These are phyloP conservation scores for Apamea crenata DNA, from an alignment of 2,888 invertebrate species.

Conservation along the genomic window DNA sequence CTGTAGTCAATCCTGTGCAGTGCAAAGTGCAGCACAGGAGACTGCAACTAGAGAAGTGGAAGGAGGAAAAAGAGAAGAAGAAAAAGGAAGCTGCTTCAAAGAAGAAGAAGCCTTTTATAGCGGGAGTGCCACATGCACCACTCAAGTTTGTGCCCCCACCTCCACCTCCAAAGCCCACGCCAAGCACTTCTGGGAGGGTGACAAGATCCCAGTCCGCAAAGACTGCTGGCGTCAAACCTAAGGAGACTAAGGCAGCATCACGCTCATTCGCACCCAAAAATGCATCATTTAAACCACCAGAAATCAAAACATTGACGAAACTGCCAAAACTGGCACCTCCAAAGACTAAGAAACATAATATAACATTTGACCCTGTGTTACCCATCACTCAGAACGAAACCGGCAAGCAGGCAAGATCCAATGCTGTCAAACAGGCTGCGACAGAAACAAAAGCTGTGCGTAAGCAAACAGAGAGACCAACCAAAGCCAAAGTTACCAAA, in stretches of 20 bases:
- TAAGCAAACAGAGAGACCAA: conserved; percentile 53
- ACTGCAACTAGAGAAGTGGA: conserved; percentile 85
- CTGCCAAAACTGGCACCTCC: conserved; percentile 70
- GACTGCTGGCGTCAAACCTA: conserved; percentile 43
- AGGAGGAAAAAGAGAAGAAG: conserved; percentile 83
- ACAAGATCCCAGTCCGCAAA: conserved; percentile 81
- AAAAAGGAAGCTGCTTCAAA: conserved; percentile 77
- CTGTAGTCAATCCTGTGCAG: conserved; percentile 63
- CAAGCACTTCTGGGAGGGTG: conserved; percentile 81
- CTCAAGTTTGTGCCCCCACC: conserved; percentile 80
- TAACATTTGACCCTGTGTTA: conserved; percentile 73
- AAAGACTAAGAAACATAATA: conserved; percentile 64
- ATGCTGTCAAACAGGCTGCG: conserved; percentile 42
- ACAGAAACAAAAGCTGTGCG: conserved; percentile 45
- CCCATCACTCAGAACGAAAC: conserved; percentile 59
- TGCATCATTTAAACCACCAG: conserved; percentile 88
- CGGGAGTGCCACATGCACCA: conserved; percentile 77
- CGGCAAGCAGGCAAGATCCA: conserved; percentile 53
- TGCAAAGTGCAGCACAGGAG: conserved; percentile 77
- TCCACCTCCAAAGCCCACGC: conserved; percentile 77
- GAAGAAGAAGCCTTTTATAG: conserved; percentile 85
- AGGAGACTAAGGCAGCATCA: conserved; percentile 44
- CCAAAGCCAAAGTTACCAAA: conserved; percentile 63
- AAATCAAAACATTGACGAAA: conserved; percentile 69
- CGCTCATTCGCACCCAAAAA: conserved; percentile 89